These are phyloP conservation scores for Lordiphosa fenestrarum DNA, from an alignment of 2,888 invertebrate species.

Conservation along the genomic window DNA sequence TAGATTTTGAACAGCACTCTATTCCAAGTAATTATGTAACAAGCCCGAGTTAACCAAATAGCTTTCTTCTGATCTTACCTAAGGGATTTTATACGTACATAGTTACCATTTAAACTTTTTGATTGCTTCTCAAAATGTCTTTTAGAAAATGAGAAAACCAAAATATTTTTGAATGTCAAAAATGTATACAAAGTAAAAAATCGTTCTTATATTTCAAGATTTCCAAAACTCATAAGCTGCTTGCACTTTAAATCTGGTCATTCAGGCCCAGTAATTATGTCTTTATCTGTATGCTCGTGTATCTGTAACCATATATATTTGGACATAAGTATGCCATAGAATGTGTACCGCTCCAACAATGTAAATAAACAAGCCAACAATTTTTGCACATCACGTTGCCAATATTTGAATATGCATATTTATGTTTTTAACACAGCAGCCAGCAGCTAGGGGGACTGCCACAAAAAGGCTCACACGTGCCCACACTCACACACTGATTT, in stretches of 20 bases:
- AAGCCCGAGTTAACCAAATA: no score
- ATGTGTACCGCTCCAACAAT: constrained; percentile 27
- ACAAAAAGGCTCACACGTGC: constrained; percentile 17
- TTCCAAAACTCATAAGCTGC: constrained; percentile 19
- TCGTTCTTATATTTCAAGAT: constrained; percentile 27
- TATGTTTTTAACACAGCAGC: constrained; percentile 18
- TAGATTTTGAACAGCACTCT: no score
- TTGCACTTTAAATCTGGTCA: constrained; percentile 33
- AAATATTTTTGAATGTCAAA: background rate
- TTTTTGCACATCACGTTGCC: constrained; percentile 31
- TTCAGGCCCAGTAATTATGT: constrained; percentile 39
- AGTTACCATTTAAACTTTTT: no score
- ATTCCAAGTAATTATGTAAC: no score
- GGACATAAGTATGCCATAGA: background rate
- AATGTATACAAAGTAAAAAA: constrained; percentile 28
- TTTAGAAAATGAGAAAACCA: no score
- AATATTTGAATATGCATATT: constrained; percentile 29
- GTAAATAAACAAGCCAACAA: constrained; percentile 39
- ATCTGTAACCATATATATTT: background rate
- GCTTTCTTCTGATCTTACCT: no score
- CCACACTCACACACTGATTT: constrained; percentile 4
- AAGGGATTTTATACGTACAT: no score
- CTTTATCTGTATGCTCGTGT: background rate
- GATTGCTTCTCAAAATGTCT: no score
- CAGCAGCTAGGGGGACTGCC: constrained; percentile 25